A percentile compares a stretch with the other conserved stretches of the same genome.
Conservation (phyloP, 2,113 vertebrate genomes). For the Guaruba guarouba region DNA sequence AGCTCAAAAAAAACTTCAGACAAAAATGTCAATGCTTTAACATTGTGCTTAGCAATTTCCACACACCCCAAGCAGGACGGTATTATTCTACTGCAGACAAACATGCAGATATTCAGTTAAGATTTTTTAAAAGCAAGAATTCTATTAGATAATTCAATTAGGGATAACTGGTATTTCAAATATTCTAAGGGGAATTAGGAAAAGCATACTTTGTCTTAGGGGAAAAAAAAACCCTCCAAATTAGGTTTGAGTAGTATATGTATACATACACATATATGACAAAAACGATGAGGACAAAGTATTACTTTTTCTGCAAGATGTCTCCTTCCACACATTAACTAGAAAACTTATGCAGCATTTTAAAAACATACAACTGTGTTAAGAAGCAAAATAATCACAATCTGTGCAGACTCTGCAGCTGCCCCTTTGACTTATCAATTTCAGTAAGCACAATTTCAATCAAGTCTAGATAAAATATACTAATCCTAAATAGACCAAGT, state of each 20-base stretch:
- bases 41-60: neutral
- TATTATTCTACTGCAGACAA: neutral
- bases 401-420: constrained; percentile 60
- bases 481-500: constrained; percentile 80
- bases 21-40: neutral
- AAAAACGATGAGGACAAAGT: neutral
- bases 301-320: neutral
- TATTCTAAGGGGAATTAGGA: neutral
- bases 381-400: constrained; percentile 63
- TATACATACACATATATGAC: neutral
- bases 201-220: neutral
- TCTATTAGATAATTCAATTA: neutral
- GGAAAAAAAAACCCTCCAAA: neutral
- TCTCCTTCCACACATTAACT: neutral
- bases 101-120: neutral
- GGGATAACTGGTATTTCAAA: neutral
- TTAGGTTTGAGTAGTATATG: neutral
- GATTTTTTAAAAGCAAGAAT: neutral
- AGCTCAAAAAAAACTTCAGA: neutral
- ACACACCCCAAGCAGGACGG: neutral
- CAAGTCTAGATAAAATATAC: constrained; percentile 78
- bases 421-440: constrained; percentile 77
- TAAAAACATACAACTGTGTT: neutral
- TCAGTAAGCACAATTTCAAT: constrained; percentile 79
- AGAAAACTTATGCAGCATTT: constrained; percentile 42